Evolutionary conservation across 2,888 invertebrate genomes (phyloP), one percentile per base, ranked within the genome.

Genomic region (Drosophila formosana): DNA sequence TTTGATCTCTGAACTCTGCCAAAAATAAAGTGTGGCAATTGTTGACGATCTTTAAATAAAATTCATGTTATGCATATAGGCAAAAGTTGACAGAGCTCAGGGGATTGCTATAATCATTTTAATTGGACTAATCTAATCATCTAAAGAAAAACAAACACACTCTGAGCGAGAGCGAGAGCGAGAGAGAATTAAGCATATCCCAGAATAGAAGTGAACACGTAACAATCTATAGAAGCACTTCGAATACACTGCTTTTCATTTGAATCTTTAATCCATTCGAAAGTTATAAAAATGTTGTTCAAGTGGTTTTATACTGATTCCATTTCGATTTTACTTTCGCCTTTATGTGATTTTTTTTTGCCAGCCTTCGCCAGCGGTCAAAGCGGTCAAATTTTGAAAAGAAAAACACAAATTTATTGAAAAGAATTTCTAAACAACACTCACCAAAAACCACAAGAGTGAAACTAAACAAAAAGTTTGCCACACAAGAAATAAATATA

Each of bases 91-190:
- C 28, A 66, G 30, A 41, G 30, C 53, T 28, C 51, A 51, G 49
- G 61, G 61, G 50, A 66, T 60, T 46, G 66, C 52, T 51, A 64
- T 72, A 83, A 75, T 66, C 64, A 75, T 55, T 72, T 63, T 83
- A 72, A 80, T 75, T 80, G 75, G 71, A 51, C 62, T 82, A 86
- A 82, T 82, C 87, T 81, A 80, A 83, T 83, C 75, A 78, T n/a
- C 37, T 13, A 47, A 39, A 46, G 41, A 52, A 45, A 25, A 57
- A n/a, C 28, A 55, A 43, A 47, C 47, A n/a, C 28, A 52, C 39
- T 46, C 47, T 5, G 2, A 28, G 4, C 4, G 28, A 30, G 30
- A 55, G 11, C 34, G 4, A 3, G 13, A 1, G 25, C 4, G 25
- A 7, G 7, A 26, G 3, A n/a, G 34, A 37, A 46, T 13, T 5